phyloP scores from a whole-genome alignment of 2,113 vertebrate species.

The Asarcornis scutulata region DNA sequence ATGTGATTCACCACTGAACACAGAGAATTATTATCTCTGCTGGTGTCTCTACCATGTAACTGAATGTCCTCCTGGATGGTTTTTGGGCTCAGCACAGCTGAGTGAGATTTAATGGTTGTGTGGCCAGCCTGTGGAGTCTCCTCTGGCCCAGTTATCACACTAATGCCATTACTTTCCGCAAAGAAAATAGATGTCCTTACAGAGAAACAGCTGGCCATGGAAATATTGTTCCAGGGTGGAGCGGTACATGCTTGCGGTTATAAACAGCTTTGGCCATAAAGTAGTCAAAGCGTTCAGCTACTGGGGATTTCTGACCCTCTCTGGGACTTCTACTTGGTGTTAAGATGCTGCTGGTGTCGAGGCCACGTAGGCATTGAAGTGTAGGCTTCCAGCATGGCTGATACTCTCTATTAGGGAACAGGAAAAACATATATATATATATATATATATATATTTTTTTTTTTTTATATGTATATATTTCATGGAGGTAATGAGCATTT shows the following conservation, averaged over 20 bases:
- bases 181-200: background rate
- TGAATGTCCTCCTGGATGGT: background rate
- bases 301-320: background rate
- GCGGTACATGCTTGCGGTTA: background rate
- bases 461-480: background rate
- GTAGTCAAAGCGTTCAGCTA: background rate
- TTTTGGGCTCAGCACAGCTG: background rate
- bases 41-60: background rate
- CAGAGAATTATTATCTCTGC: background rate
- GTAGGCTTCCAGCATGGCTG: background rate
- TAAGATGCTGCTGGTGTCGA: background rate
- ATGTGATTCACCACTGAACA: background rate
- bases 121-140: background rate
- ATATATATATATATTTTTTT: too few relatives aligned
- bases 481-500: background rate
- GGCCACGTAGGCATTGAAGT: background rate
- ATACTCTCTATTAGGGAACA: background rate
- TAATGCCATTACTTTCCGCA: background rate
- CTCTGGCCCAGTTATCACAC: background rate
- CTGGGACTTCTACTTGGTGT: background rate
- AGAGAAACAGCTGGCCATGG: background rate
- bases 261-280: background rate
- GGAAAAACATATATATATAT: background rate
- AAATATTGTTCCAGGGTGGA: background rate
- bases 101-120: background rate